Conservation (phyloP, 2,113 vertebrate genomes). For the Eurypyga helias region DNA sequence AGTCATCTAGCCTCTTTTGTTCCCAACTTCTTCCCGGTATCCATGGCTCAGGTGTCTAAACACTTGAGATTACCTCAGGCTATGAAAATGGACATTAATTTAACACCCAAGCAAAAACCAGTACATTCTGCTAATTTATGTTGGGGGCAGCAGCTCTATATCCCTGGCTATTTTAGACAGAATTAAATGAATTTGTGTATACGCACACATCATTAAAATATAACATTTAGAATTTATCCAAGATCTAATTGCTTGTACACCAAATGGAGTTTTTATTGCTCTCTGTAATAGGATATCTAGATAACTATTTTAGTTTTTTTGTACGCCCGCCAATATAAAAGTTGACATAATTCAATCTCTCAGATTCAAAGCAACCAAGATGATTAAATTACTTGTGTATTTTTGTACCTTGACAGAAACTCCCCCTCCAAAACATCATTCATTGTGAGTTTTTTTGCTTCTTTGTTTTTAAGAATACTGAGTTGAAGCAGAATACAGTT, state of each 20-base stretch:
- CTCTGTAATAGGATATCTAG: constrained; percentile 6
- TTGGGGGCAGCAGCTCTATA: neutral
- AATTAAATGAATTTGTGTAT: constrained; percentile 3
- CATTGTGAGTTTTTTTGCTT: neutral
- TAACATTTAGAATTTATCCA: constrained; percentile 17
- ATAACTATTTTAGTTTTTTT: constrained; percentile 7
- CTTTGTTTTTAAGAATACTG: neutral
- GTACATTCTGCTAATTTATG: neutral
- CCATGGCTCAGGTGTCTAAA: neutral
- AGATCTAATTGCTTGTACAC: neutral
- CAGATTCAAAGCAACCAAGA: neutral
- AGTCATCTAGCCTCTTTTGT: neutral
- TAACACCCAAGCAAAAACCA: neutral
- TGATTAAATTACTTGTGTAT: constrained; percentile 20
- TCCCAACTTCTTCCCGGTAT: neutral
- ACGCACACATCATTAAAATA: constrained; percentile 19
- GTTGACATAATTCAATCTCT: constrained; percentile 18
- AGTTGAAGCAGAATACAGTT: neutral
- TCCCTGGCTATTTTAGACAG: neutral
- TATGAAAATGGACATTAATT: neutral
- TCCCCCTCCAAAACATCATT: neutral
- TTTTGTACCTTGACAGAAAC: constrained; percentile 7
- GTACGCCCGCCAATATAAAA: neutral
- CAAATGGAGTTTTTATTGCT: constrained; percentile 46
- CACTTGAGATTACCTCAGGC: neutral